phyloP scores from a whole-genome alignment of 92 coral and sea anemone genomes.

The Palythoa heliodiscus region DNA sequence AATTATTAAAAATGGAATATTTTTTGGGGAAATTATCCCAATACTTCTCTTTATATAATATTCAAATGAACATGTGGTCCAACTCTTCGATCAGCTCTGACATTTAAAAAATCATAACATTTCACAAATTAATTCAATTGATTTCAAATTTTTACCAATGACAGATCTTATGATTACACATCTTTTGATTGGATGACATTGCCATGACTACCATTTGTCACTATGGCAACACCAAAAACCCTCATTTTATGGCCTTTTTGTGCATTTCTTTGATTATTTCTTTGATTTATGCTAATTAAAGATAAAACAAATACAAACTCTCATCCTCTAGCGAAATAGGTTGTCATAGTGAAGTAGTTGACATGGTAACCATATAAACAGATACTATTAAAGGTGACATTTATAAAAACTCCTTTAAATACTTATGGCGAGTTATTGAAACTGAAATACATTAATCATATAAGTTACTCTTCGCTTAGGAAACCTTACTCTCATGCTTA shows the following conservation, averaged over 20 bases:
- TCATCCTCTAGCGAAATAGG: slow-evolving; percentile 10
- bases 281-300: neutral
- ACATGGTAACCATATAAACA: slow-evolving; percentile 25
- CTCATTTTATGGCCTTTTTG: neutral
- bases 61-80: slow-evolving; percentile 30
- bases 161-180: slow-evolving; percentile 3
- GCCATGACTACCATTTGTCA: slow-evolving; percentile 23
- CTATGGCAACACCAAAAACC: slow-evolving; percentile 16
- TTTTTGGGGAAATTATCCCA: slow-evolving; percentile 33
- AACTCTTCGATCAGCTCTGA: slow-evolving; percentile 14
- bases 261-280: neutral
- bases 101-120: slow-evolving; percentile 31
- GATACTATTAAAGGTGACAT: slow-evolving; percentile 8
- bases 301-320: slow-evolving; percentile 25
- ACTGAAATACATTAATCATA: slow-evolving; percentile 9
- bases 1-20: slow-evolving; percentile 8
- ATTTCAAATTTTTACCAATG: slow-evolving; percentile 22
- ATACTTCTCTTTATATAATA: slow-evolving; percentile 27
- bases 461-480: slow-evolving; percentile 2
- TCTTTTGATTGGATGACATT: slow-evolving; percentile 16
- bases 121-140: slow-evolving; percentile 21
- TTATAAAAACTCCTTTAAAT: slow-evolving; percentile 14
- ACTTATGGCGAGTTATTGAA: slow-evolving; percentile 15
- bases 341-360: slow-evolving; percentile 22
- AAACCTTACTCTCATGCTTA: slow-evolving; percentile 25